Evolutionary conservation across 2,113 vertebrate genomes (phyloP).

Genomic region (Poicephalus gulielmi): DNA sequence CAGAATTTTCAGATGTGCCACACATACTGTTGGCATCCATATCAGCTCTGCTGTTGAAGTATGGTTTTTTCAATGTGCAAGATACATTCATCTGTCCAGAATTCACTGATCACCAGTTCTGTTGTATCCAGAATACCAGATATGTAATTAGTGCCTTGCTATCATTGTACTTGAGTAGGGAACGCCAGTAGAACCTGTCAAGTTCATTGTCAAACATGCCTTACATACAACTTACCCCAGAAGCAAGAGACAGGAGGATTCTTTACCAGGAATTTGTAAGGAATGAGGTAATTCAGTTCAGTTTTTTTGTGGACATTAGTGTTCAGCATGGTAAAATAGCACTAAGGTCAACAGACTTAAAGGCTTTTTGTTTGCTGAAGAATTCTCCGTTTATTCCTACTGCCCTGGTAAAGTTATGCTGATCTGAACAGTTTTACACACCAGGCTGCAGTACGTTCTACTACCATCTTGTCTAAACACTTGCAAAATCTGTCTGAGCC

Average conservation of each 20-base stretch:
- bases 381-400: not conserved
- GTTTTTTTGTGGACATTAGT: not conserved
- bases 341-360: not conserved
- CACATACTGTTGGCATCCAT: not conserved
- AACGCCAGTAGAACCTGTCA: not conserved
- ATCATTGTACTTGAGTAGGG: not conserved
- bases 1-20: not conserved
- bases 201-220: not conserved
- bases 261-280: not conserved
- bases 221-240: not conserved
- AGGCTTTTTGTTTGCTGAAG: not conserved
- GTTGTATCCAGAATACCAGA: not conserved
- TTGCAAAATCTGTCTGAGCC: constrained; percentile 46
- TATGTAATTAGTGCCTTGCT: not conserved
- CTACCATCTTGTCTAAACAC: constrained; percentile 17
- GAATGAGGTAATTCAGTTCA: not conserved
- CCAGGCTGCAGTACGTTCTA: not conserved
- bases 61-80: not conserved
- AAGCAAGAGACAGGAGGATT: not conserved
- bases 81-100: not conserved
- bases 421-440: not conserved
- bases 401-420: not conserved
- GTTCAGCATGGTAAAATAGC: not conserved
- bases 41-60: not conserved
- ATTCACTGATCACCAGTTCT: not conserved